Evolutionary conservation across 2,888 invertebrate genomes (phyloP), one percentile per base, ranked within the genome.

Genomic region (Stictocephala bisonia): DNA sequence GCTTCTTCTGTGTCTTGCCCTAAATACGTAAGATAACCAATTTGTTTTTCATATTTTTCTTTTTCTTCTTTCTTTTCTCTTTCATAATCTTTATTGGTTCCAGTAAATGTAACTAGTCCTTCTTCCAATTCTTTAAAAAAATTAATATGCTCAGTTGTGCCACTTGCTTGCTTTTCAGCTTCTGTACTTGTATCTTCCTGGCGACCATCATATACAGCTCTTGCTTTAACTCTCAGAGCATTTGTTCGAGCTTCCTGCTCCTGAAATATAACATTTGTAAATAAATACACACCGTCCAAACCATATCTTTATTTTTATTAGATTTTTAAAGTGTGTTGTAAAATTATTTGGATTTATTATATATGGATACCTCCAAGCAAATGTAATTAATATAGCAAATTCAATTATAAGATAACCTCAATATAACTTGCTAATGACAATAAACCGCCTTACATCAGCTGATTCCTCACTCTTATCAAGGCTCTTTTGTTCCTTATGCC

Each of bases 21-120:
- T 70, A 99, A 87, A 85, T 97, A 98, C 2, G 96, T 97, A 41
- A 99, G 86, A 81, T 97, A 94, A 0, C 99, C 99, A 81, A 99
- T 96, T 85, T 96, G 94, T 82, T 97, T 98, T 83, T 99, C 99
- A 87, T 97, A 97, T 80, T 96, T 95, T 83, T 99, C 97, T 82
- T 92, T 91, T 82, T 97, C 97, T 71, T 93, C 92, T 83, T 94
- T 96, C 78, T 92, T 89, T 82, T 99, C 99, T 76, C 89, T 90
- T 80, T 96, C 95, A 83, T 96, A 92, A 68, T 97, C 97, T 80
- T 88, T 90, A 82, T 99, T 98, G 0, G 89, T 88, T 77, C 88
- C 88, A 78, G 86, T 87, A 22, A 87, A 84, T 78, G 87, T 87
- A 53, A 88, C 86, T 40, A 86, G 85, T 1, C 93, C 92, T 81